phyloP scores from a whole-genome alignment of 2,113 vertebrate genomes.

The Chlamydotis undulata region DNA sequence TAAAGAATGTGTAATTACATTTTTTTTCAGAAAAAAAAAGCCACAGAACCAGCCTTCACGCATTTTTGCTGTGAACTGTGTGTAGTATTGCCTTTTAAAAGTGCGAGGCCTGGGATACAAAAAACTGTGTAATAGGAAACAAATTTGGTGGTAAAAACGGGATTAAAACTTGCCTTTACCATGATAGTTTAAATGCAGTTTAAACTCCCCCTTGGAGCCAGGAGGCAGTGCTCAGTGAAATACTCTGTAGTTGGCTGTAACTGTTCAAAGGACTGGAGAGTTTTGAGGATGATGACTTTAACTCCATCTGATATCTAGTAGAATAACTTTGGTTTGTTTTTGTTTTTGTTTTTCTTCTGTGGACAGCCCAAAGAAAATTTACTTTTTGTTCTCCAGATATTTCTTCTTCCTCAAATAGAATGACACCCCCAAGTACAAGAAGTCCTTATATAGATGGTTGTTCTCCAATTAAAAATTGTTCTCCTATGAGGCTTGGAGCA shows the following conservation, averaged over 20 bases:
- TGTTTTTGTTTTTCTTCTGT: neutral
- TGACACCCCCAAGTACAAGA: constrained; percentile 66
- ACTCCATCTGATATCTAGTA: neutral
- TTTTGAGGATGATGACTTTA: neutral
- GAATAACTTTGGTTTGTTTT: neutral
- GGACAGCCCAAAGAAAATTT: constrained; percentile 80
- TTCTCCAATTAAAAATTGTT: constrained; percentile 90
- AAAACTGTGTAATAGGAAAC: neutral
- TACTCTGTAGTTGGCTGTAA: neutral
- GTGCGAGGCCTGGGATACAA: neutral
- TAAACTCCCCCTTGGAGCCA: neutral
- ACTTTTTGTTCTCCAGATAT: constrained; percentile 81
- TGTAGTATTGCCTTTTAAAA: neutral
- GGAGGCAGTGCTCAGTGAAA: neutral
- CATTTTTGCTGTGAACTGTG: neutral
- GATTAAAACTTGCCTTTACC: neutral
- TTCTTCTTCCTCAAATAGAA: constrained; percentile 68
- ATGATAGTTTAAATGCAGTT: neutral
- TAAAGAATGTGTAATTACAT: neutral
- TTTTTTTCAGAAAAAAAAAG: neutral
- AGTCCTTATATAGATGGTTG: constrained; percentile 92
- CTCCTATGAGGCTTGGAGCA: constrained; percentile 77
- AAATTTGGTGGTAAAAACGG: neutral
- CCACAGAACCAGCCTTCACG: neutral
- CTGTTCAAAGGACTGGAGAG: neutral